Evolutionary conservation across 2,888 invertebrate genomes (phyloP), one percentile per base, ranked within the genome.

Genomic region (Dryobota labecula): DNA sequence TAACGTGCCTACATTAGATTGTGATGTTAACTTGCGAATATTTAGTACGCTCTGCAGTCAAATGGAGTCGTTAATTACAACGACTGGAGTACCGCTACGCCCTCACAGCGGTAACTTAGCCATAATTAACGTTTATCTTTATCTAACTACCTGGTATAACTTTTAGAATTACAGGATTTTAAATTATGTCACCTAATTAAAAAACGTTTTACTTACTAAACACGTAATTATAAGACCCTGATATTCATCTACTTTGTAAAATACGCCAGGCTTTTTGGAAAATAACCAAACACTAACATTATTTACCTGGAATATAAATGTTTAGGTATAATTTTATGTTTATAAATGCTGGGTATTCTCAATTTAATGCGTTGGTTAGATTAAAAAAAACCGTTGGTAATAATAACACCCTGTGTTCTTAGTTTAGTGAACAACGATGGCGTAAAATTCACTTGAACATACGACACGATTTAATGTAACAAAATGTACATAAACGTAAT

Each of bases 141-240:
- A 86, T 76, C 83, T 89, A 87, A 82, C 86, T 89, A 88, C 82
- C 78, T 73, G 87, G 81, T 83, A 82, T 80, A 84, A 80, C 73
- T 84, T 91, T 88, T 83, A 86, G 78, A 88, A 87, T 88, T 88
- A 89, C 77, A 82, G 84, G 81, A 84, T 86, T 85, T 85, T 82
- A 83, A 87, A 84, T 87, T 85, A 85, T 86, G 80, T 86, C 85
- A 82, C 84, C 88, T 93, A 90, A 90, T 91, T 91, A 88, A 92
- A 89, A 86, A 87, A 87, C n/a, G 83, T 85, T 89, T 90, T 90
- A 92, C 87, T 88, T 84, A 86, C 89, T 91, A 90, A 90, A 90
- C 89, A 91, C 88, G 87, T 92, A 90, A 90, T 89, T 89, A 90
- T 91, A 90, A 89, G 90, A 94, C 94, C 94, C 94, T 94, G 94